These are phyloP conservation scores for Platysternon megacephalum DNA, from an alignment of 2,113 vertebrate species.

Conservation along the genomic window DNA sequence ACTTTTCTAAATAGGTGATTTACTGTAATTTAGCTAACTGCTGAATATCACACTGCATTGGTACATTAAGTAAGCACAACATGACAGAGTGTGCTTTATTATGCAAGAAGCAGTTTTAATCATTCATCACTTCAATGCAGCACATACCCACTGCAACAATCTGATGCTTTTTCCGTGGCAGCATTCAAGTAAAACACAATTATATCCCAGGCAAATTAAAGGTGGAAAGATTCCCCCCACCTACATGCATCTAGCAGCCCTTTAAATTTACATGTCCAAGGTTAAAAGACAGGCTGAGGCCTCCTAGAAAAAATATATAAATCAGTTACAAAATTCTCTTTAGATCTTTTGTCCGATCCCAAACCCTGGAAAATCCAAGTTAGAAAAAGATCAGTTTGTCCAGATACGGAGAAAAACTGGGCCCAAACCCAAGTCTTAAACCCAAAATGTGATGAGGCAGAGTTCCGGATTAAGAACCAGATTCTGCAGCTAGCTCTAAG, in stretches of 20 bases:
- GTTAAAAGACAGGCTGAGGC: background rate
- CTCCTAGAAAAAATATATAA: constrained; percentile 27
- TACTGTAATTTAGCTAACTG: constrained; percentile 55
- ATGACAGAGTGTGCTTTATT: constrained; percentile 41
- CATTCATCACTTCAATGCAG: constrained; percentile 15
- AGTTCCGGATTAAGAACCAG: background rate
- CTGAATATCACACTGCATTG: background rate
- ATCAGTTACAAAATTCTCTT: background rate
- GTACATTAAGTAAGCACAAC: constrained; percentile 47
- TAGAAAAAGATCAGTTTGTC: background rate
- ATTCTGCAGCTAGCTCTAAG: background rate
- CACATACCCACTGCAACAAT: background rate
- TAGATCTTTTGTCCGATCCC: background rate
- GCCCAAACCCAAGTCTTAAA: background rate
- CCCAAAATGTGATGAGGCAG: background rate
- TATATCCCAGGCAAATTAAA: constrained; percentile 24
- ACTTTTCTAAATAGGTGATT: constrained; percentile 62
- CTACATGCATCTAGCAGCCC: background rate
- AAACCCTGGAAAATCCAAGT: background rate
- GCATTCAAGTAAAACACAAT: constrained; percentile 7
- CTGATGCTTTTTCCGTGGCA: background rate
- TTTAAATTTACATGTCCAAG: constrained; percentile 43
- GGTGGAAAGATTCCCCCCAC: background rate
- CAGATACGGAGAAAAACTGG: background rate
- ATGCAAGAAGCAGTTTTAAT: constrained; percentile 53